Percentiles rank a stretch among this genome's conserved stretches.
phyloP scores from a whole-genome alignment of 2,797 vertebrate genomes.

The Myotis pilosus region DNA sequence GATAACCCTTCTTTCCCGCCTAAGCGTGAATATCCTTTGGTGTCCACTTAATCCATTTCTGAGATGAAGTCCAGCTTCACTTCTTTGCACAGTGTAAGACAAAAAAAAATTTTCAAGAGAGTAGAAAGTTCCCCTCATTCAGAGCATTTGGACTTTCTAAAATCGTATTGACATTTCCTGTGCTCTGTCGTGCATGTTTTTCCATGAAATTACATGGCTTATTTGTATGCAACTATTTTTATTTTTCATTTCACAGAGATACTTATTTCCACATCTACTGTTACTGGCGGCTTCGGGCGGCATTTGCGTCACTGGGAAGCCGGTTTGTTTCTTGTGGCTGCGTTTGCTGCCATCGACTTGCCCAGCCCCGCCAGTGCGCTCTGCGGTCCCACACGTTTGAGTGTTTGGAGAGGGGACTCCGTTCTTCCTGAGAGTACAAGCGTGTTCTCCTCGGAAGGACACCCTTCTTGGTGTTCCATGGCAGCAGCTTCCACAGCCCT shows the following conservation, averaged over 20 bases:
- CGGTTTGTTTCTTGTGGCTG: background rate
- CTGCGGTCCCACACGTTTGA: background rate
- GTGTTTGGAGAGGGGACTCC: background rate
- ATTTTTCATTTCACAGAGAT: background rate
- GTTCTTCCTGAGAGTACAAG: background rate
- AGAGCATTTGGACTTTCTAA: background rate
- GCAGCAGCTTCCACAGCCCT: background rate
- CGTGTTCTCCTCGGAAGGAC: background rate
- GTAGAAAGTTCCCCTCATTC: background rate
- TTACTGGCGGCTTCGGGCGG: background rate
- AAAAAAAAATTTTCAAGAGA: background rate
- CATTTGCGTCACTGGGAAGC: background rate
- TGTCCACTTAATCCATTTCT: conserved; percentile 36
- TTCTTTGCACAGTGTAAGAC: conserved; percentile 13
- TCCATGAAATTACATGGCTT: background rate
- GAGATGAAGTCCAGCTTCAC: background rate
- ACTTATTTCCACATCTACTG: background rate
- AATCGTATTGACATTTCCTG: background rate
- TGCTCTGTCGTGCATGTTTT: background rate
- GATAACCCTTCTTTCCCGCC: conserved; percentile 15
- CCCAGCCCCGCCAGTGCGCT: background rate
- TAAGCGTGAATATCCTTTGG: conserved; percentile 20
- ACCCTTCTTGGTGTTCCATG: background rate
- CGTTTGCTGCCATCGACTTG: background rate
- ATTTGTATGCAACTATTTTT: background rate